Base-by-base conservation (phyloP, 2,797 vertebrate genomes). In the Cynopterus sphinx region DNA sequence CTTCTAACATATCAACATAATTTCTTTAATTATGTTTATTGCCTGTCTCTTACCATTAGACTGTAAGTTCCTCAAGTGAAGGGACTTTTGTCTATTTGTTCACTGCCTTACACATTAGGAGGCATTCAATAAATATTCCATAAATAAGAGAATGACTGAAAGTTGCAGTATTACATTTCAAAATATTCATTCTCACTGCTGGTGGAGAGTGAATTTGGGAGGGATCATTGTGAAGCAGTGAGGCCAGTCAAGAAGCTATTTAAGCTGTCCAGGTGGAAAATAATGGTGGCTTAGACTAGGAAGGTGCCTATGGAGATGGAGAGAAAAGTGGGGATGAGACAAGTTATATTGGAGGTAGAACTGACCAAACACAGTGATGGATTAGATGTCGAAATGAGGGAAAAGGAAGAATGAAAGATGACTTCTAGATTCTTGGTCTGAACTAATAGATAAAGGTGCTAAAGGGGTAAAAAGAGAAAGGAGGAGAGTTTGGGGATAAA, bases 151-250 rank as follows among this genome's bases (percentile, higher is more conserved):
- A 22, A 57, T 91, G 33, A 61, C 17, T 53, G 26, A 61, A 84
- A 10, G 26, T n/a, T 31, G 3, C 41, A 22, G 77, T 88, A 78
- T 87, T 39, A 73, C 53, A 61, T 78, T 87, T 86, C 49, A 31
- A 95, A 83, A 41, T 53, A 63, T 67, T 85, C 36, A 63, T 71
- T 94, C 53, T 94, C 46, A 71, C 31, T 67, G 67, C 74, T 74
- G 46, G 24, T 67, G 11, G n/a, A 16, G n/a, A 84, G 63, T 67
- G 41, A 73, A 57, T 59, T 83, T 63, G 75, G 49, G 39, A 84
- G 12, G 22, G 24, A 88, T 55, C 2, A 3, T 15, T 59, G n/a
- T 26, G 19, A 84, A 57, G 26, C 70, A 84, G 71, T n/a, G 26
- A 61, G 28, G n/a, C 19, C 51, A 46, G 51, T 46, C 10, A 39